These are phyloP conservation scores for Epinotia bilunana DNA, from an alignment of 2,888 invertebrate species.

Conservation along the genomic window DNA sequence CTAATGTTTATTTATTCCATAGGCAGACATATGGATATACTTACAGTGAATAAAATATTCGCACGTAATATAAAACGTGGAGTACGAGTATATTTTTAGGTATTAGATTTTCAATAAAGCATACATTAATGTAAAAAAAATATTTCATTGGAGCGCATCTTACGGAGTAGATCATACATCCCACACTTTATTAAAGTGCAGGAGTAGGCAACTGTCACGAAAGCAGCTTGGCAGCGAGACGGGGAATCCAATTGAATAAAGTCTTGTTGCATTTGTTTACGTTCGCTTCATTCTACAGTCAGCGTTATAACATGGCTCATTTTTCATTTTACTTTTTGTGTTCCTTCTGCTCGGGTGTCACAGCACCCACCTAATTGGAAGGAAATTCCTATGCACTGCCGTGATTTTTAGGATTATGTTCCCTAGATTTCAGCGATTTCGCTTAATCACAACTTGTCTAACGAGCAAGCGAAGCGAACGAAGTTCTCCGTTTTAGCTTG, in stretches of 20 bases:
- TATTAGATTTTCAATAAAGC: too few species aligned
- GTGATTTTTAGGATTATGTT: not conserved
- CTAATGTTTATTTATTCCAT: constrained; percentile 32
- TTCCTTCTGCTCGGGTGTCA: not conserved
- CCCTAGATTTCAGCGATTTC: too few species aligned
- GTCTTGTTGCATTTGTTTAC: constrained; percentile 23
- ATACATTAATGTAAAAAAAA: too few species aligned
- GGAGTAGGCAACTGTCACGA: constrained; percentile 20
- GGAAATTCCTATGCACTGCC: not conserved
- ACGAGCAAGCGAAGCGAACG: too few species aligned
- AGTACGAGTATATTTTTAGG: not conserved
- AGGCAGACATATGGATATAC: constrained; percentile 21
- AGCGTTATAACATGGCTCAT: constrained; percentile 9
- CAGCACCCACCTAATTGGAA: not conserved
- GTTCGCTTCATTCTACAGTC: constrained; percentile 11
- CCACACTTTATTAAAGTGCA: constrained; percentile 38
- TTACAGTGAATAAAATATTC: constrained; percentile 19
- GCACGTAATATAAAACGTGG: constrained; percentile 7
- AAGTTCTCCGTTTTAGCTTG: too few species aligned
- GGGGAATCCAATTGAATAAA: constrained; percentile 38
- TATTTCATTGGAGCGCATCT: too few species aligned
- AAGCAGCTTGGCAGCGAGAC: constrained; percentile 16
- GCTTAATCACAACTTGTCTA: too few species aligned
- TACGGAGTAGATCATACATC: not conserved
- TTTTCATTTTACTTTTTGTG: constrained; percentile 5